These are phyloP conservation scores for Cosmopolites sordidus DNA, from an alignment of 2,888 invertebrate genomes.

Conservation along the genomic window DNA sequence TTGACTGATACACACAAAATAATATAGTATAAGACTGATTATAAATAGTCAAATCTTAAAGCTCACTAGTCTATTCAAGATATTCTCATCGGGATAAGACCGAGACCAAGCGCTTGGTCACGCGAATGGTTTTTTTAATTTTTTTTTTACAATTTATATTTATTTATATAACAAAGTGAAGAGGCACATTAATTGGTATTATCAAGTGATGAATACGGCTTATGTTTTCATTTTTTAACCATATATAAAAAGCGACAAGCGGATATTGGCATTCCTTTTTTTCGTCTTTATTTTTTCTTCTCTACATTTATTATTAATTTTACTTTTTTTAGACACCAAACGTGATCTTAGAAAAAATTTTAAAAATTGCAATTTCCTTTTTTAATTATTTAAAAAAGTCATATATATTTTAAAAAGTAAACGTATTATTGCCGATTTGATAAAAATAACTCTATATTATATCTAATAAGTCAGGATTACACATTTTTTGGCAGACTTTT, in stretches of 20 bases:
- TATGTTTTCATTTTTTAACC: constrained; percentile 18
- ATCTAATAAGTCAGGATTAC: constrained; percentile 30
- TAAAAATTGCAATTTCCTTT: constrained; percentile 20
- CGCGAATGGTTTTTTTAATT: constrained; percentile 32
- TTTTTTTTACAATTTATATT: constrained; percentile 27
- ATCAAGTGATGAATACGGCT: constrained; percentile 40
- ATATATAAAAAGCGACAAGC: constrained; percentile 24
- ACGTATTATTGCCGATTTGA: constrained; percentile 34
- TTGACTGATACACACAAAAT: too few species aligned
- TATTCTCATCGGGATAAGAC: constrained; percentile 35
- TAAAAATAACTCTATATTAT: constrained; percentile 34
- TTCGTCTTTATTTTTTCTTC: background rate
- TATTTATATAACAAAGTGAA: constrained; percentile 39
- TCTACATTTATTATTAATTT: constrained; percentile 2
- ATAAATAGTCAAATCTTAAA: constrained; percentile 25
- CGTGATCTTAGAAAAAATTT: constrained; percentile 16
- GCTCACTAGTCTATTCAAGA: constrained; percentile 36
- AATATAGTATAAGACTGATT: too few species aligned
- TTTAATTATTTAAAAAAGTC: constrained; percentile 27
- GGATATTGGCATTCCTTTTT: constrained; percentile 13
- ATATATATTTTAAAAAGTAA: constrained; percentile 30
- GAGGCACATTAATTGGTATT: constrained; percentile 47
- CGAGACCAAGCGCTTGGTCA: constrained; percentile 42
- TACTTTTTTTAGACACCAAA: constrained; percentile 4
- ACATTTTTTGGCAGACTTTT: constrained; percentile 36